Percentiles rank a stretch among this genome's conserved stretches.
These are phyloP conservation scores for Eupsittula cactorum DNA, from an alignment of 2,113 vertebrate genomes.

Conservation along the genomic window DNA sequence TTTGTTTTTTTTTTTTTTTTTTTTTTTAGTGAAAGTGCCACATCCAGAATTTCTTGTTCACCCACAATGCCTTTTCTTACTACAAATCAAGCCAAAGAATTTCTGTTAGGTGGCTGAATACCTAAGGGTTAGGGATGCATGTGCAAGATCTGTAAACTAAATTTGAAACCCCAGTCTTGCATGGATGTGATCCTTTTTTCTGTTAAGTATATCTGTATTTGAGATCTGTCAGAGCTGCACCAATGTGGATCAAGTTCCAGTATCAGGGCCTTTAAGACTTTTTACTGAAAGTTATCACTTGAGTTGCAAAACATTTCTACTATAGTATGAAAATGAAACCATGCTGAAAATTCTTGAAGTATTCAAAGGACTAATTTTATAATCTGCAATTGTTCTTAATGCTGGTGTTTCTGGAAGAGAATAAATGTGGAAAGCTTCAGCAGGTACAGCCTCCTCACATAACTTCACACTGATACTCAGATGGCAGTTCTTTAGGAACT, in stretches of 20 bases:
- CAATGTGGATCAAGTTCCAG: neutral
- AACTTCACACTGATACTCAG: neutral
- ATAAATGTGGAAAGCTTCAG: neutral
- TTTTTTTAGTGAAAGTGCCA: neutral
- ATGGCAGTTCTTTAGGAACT: neutral
- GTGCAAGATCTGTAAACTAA: neutral
- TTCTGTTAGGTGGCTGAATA: neutral
- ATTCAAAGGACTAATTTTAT: neutral
- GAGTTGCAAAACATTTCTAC: neutral
- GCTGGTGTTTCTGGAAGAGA: neutral
- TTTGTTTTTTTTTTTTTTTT: no score
- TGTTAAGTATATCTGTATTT: neutral
- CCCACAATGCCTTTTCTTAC: neutral
- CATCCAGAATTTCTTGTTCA: neutral
- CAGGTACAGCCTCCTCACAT: neutral
- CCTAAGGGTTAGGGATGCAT: neutral
- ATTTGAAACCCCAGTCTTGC: neutral
- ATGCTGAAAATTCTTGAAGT: neutral
- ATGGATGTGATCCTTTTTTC: neutral
- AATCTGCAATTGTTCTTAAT: neutral
- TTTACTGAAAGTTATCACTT: neutral
- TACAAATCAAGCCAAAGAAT: neutral
- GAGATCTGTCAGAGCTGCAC: neutral
- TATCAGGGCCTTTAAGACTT: neutral
- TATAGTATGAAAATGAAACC: neutral